Base-by-base conservation (phyloP, 2,888 invertebrate species). In the Drosophila neonasuta region DNA sequence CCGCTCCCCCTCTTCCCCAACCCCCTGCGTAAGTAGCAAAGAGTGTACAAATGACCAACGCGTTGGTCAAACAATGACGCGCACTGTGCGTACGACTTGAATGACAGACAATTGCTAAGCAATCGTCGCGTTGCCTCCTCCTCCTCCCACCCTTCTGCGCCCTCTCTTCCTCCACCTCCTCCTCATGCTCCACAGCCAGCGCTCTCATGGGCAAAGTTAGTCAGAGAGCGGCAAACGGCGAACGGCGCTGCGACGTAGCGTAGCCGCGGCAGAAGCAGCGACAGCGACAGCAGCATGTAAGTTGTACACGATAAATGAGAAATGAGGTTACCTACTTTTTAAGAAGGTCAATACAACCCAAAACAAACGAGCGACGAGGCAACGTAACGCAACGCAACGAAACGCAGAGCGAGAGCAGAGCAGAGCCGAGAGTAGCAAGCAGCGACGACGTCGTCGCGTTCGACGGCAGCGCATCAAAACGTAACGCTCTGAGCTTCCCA, bases 261-360 rank as follows among this genome's bases (percentile, higher is more conserved):
- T 24, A 42, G 39, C 55, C 55, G 65, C 49, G 42, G 32, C 58
- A 54, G 58, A 44, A 24, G 39, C 50, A 55, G 42, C 45, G 48
- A 11, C 68, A 46, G 56, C 48, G 49, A 49, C 61, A 63, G 67
- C 79, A 59, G 83, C 81, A 81, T 85, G 87, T 87, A 85, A 87
- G 80, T 83, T 86, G 86, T 88, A 88, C 84, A 88, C 88, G 88
- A 88, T 88, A 88, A 86, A 89, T 88, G 88, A 83, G 87, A 89
- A 89, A 89, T 89, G 89, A 89, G 89, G 89, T 89, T 89, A 89
- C 89, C 89, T 89, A 89, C 89, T 88, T 89, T 89, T 86, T 81
- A 89, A 89, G 89, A 89, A 89, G 89, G 89, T 89, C 89, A 89
- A 89, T 88, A 87, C 87, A 87, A 86, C 86, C 77, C 77, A 87